These are phyloP conservation scores for Tupaia chinensis DNA, from an alignment of 2,113 vertebrate genomes.

Conservation along the genomic window DNA sequence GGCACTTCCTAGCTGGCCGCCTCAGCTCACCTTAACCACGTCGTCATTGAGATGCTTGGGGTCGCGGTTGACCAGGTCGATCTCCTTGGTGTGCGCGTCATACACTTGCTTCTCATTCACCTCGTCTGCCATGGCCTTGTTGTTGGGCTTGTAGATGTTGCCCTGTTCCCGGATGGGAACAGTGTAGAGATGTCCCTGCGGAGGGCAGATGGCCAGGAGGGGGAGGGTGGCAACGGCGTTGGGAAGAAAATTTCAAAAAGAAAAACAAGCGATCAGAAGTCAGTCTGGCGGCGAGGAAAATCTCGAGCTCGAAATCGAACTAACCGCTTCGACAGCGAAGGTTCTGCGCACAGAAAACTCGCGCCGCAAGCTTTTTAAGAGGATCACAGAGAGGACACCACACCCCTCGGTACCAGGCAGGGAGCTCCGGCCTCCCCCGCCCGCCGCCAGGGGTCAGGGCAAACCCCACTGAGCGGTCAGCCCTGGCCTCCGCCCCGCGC, in stretches of 20 bases:
- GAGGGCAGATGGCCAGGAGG: conserved; percentile 58
- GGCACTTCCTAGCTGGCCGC: background rate
- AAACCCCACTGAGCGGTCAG: background rate
- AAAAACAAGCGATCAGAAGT: conserved; percentile 64
- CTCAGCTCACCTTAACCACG: conserved; percentile 93
- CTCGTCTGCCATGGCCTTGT: conserved; percentile 97
- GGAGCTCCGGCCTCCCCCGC: conserved; percentile 72
- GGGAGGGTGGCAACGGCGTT: conserved; percentile 19
- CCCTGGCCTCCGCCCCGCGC: background rate
- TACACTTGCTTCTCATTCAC: conserved; percentile 92
- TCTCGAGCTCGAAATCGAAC: background rate
- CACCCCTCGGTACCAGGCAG: conserved; percentile 89
- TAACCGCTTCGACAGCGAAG: background rate
- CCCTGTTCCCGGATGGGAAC: conserved; percentile 96
- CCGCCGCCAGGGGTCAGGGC: conserved; percentile 93
- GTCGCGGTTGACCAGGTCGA: conserved; percentile 97
- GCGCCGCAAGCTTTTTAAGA: conserved; percentile 82
- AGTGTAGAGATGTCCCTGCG: conserved; percentile 94
- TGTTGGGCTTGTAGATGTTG: conserved; percentile 99
- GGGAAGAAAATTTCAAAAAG: conserved; percentile 44
- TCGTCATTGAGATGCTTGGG: conserved; percentile 97
- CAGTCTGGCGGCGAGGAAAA: background rate
- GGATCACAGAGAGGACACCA: conserved; percentile 87
- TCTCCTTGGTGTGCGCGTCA: conserved; percentile 97
- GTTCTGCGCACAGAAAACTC: conserved; percentile 46